Evolutionary conservation across 2,888 invertebrate species (phyloP), one percentile per base, ranked within the genome.

Genomic region (Drosophila mettleri): DNA sequence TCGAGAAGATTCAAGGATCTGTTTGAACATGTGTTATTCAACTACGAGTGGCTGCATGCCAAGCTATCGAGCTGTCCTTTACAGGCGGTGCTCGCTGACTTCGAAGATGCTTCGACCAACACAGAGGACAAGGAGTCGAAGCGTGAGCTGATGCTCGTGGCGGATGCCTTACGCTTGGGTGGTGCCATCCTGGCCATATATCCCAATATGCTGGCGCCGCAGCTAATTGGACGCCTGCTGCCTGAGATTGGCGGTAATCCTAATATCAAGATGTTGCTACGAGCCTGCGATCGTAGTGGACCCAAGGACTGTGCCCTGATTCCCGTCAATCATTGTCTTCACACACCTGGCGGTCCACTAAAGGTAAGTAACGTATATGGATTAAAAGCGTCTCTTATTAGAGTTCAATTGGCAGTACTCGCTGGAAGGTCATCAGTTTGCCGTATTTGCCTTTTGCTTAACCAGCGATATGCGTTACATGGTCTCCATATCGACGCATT

Each of bases 321-420:
- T 78, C 99, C 99, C 0, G 94, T 97, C 0, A 98, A 98, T 92
- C 99, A 99, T 91, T 99, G 98, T 87, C 93, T 99, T 70, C 99
- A 99, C 90, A 99, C 99, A 1, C 99, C 99, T n/a, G 99, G 99
- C 45, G 99, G 99, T 2, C 99, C 99, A 0, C 93, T 99, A 6
- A 99, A 99, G 94, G 97, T 97, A 3, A 3, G 18, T 9, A 39
- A 10, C 2, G 8, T 18, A 1, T 14, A 14, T 14, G 3, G 3
- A 14, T 41, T 33, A 10, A 3, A 8, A 18, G 14, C 9, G 5
- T 12, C 12, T 2, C 22, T 59, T 10, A 34, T 12, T 16, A 2
- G 6, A 41, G 5, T 45, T 6, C 8, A 6, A 61, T 93, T 7
- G 92, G 96, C 92, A 97, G 96, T 99, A 98, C 91, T 99, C 99